These are phyloP conservation scores for Pseudorectes ferrugineus DNA, from an alignment of 2,113 vertebrate genomes.

Conservation along the genomic window DNA sequence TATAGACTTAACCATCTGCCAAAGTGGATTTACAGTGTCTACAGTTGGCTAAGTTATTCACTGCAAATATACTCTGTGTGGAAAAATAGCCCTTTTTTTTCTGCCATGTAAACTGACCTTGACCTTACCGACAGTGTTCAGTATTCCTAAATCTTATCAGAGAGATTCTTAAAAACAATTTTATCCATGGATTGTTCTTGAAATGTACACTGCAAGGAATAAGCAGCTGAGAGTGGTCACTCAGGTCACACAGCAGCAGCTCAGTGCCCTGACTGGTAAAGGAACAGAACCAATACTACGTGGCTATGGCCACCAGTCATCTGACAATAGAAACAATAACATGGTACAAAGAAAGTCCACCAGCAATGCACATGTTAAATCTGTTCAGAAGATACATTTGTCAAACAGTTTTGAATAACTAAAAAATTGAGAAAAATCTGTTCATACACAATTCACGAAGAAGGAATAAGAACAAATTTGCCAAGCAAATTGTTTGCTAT, in stretches of 20 bases:
- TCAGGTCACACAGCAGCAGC: neutral
- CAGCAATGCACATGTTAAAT: slow-evolving; percentile 19
- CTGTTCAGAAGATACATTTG: slow-evolving; percentile 24
- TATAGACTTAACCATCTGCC: slow-evolving; percentile 18
- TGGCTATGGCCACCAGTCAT: neutral
- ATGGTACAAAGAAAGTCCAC: neutral
- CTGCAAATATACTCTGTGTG: neutral
- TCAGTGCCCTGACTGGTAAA: neutral
- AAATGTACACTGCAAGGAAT: neutral
- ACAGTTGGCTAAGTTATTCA: slow-evolving; percentile 19
- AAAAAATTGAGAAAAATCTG: slow-evolving; percentile 50
- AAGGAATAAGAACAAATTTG: slow-evolving; percentile 43
- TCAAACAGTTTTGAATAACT: slow-evolving; percentile 23
- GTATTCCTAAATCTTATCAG: neutral
- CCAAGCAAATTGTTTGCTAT: slow-evolving; percentile 48
- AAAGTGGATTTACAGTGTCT: slow-evolving; percentile 22
- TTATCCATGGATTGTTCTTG: neutral
- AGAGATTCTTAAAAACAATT: neutral
- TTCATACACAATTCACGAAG: slow-evolving; percentile 29
- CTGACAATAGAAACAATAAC: neutral
- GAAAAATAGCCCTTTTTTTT: neutral
- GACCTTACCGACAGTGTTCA: neutral
- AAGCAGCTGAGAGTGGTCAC: neutral
- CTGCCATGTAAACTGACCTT: slow-evolving; percentile 12
- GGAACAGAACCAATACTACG: neutral